phyloP scores from a whole-genome alignment of 1,140 invertebrate genomes.

The Zophobas morio region DNA sequence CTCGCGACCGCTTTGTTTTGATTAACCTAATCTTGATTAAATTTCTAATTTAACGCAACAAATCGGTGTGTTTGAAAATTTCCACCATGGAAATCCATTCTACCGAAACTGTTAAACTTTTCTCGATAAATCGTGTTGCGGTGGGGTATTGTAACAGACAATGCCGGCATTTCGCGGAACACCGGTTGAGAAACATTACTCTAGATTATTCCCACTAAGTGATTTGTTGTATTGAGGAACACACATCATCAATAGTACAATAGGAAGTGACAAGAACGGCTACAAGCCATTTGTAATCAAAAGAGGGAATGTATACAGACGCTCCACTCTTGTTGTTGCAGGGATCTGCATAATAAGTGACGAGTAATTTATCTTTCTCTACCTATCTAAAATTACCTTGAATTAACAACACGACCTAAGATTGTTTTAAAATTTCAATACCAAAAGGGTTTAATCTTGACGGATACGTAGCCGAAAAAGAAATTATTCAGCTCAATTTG shows the following conservation, averaged over 20 bases:
- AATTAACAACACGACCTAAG: neutral
- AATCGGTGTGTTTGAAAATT: neutral
- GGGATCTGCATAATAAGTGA: slow-evolving; percentile 27
- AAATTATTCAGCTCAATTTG: slow-evolving; percentile 39
- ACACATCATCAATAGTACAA: slow-evolving; percentile 40
- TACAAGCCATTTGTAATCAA: slow-evolving; percentile 37
- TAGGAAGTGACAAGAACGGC: slow-evolving; percentile 29
- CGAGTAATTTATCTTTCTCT: slow-evolving; percentile 7
- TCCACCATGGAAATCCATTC: neutral
- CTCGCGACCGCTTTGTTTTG: neutral
- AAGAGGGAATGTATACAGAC: neutral
- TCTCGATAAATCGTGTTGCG: slow-evolving; percentile 15
- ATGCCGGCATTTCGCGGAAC: slow-evolving; percentile 28
- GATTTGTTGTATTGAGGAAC: slow-evolving; percentile 41
- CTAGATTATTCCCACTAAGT: slow-evolving; percentile 34
- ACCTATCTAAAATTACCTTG: neutral
- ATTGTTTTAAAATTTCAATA: slow-evolving; percentile 26
- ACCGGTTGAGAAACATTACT: slow-evolving; percentile 42
- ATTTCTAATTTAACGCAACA: slow-evolving; percentile 9
- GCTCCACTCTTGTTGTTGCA: neutral
- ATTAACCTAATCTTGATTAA: slow-evolving; percentile 7
- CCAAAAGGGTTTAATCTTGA: slow-evolving; percentile 10
- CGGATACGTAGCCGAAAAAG: slow-evolving; percentile 6
- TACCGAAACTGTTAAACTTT: slow-evolving; percentile 23
- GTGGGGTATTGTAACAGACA: slow-evolving; percentile 33